These are phyloP conservation scores for Erinaceus europaeus DNA, from an alignment of 2,113 vertebrate genomes.

Conservation along the genomic window DNA sequence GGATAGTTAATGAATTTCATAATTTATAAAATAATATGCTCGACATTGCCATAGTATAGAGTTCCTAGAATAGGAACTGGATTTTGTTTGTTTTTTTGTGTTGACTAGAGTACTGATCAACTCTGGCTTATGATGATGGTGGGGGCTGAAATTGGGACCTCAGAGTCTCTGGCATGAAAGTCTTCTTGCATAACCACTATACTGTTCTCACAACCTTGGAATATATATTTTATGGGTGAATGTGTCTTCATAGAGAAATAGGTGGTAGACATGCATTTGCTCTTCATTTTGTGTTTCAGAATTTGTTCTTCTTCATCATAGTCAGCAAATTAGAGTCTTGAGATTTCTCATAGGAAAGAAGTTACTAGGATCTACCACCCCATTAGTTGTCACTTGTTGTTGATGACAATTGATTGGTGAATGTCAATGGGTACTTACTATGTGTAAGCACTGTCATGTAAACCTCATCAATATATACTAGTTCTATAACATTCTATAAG, in stretches of 20 bases:
- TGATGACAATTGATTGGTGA: neutral
- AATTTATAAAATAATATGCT: neutral
- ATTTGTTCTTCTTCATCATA: neutral
- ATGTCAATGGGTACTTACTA: neutral
- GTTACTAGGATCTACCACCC: neutral
- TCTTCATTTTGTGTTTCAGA: neutral
- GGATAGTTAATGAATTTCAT: neutral
- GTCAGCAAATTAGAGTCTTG: neutral
- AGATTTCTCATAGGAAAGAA: neutral
- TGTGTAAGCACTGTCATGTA: neutral
- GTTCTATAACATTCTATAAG: neutral
- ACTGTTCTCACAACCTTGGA: too few species aligned
- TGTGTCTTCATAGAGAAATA: neutral
- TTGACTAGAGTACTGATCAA: too few species aligned
- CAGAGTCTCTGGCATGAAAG: too few species aligned
- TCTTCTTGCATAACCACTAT: too few species aligned
- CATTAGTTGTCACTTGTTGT: neutral
- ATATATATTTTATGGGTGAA: neutral
- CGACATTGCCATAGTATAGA: accelerated
- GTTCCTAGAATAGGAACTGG: neutral
- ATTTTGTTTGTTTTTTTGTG: neutral
- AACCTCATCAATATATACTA: neutral
- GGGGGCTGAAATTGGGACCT: too few species aligned
- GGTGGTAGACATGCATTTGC: neutral
- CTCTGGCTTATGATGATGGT: too few species aligned